phyloP scores from a whole-genome alignment of 64 coral and sea anemone species.

The Astreopora myriophthalma region DNA sequence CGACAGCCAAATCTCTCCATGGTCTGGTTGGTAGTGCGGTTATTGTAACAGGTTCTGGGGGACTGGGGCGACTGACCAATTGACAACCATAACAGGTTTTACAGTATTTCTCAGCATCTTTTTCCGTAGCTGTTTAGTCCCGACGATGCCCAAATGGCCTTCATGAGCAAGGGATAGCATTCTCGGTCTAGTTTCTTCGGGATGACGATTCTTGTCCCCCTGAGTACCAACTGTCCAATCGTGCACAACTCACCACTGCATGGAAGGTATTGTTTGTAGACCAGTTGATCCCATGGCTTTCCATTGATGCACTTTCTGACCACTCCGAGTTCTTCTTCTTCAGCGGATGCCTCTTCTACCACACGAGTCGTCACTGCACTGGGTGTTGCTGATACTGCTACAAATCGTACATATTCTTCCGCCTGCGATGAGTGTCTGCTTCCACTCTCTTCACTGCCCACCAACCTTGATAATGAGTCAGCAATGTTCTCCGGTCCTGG shows the following conservation, averaged over 20 bases:
- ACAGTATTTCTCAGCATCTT: constrained; percentile 7
- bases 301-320: not conserved
- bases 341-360: not conserved
- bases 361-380: not conserved
- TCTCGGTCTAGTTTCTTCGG: not conserved
- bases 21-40: not conserved
- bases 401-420: constrained; percentile 17
- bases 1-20: constrained; percentile 17
- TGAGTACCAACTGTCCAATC: not conserved
- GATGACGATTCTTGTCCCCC: not conserved
- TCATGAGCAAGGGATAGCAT: not conserved
- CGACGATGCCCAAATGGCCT: constrained; percentile 6
- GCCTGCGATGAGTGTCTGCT: not conserved
- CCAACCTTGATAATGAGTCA: not conserved
- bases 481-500: constrained; percentile 7
- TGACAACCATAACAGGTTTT: constrained; percentile 13
- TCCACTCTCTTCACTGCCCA: not conserved
- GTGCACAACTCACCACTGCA: not conserved
- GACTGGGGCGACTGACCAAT: not conserved
- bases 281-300: not conserved
- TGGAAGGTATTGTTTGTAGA: constrained; percentile 27
- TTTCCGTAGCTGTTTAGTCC: not conserved
- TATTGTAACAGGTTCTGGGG: not conserved
- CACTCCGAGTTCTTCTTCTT: not conserved
- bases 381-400: not conserved